Base-by-base conservation (phyloP, 1,140 invertebrate genomes). In the Hydropsyche tenuis region DNA sequence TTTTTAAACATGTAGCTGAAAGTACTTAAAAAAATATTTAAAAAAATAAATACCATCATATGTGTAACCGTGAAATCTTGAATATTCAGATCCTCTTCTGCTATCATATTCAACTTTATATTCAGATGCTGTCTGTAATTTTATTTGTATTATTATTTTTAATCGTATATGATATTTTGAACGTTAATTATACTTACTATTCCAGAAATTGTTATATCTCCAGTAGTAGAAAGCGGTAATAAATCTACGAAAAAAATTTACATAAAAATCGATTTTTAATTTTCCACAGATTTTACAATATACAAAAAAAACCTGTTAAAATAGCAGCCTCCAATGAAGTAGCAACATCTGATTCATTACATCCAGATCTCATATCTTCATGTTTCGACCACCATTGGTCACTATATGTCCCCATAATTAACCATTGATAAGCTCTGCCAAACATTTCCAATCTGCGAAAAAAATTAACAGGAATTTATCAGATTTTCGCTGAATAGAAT, bases 381-480 rank as follows among this genome's bases (percentile, higher is more conserved):
- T 87, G 88, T 0, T 86, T 81, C 68, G 86, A 85, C 96, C 96
- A 98, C 88, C 93, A 92, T 23, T 91, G 86, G 27, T 89, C 87
- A 71, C 88, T 89, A 81, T 93, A 95, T 30, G 92, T 96, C 0
- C 95, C 96, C 84, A 96, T 92, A 7, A 99, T 93, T 0, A 99
- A 90, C 98, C 98, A 99, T 79, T 98, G 96, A 85, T 98, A 98
- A 74, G 95, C 93, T 2, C 93, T 85, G 0, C 96, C 96, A 79
- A 91, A 97, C 91, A 98, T 88, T 79, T 94, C 93, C 83, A 91
- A 82, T 75, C 90, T 92, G 78, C 2, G 81, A n/a, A n/a, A 71
- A 23, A 63, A 4, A 37, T 37, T 9, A 37, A 37, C 9, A 9
- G 9, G 30, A n/a, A 4, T 37, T 37, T 9, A 37, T 37, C 30